phyloP scores from a whole-genome alignment of 2,888 invertebrate genomes.

The Reticulitermes lucifugus region DNA sequence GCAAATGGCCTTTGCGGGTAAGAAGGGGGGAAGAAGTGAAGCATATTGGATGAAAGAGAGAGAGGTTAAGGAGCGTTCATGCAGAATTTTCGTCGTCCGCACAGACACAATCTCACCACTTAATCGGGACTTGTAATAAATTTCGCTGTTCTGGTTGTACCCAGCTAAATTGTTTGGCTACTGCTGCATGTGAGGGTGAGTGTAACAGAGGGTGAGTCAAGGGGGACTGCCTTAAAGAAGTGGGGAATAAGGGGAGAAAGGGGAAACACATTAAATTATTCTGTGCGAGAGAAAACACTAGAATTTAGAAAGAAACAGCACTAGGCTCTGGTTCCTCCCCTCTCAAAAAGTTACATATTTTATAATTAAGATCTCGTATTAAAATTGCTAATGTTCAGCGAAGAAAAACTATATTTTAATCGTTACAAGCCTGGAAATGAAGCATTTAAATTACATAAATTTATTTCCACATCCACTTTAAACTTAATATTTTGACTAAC shows the following conservation, averaged over 20 bases:
- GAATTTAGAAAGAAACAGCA: neutral
- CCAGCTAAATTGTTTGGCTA: conserved; percentile 39
- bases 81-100: conserved; percentile 20
- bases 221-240: too few relatives aligned
- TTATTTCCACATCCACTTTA: neutral
- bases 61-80: conserved; percentile 11
- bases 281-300: conserved; percentile 28
- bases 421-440: neutral
- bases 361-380: neutral
- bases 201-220: neutral
- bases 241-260: neutral
- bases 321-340: neutral
- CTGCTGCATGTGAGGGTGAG: neutral
- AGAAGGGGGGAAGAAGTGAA: neutral
- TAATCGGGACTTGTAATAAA: conserved; percentile 34
- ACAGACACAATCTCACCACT: conserved; percentile 36
- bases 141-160: conserved; percentile 25
- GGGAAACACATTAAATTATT: conserved; percentile 19
- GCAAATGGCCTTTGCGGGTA: conserved; percentile 22
- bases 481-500: neutral
- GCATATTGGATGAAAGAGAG: conserved; percentile 35
- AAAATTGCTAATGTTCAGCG: neutral
- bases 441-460: neutral
- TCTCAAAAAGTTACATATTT: neutral
- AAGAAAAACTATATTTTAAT: neutral